Evolutionary conservation across 2,888 invertebrate species (phyloP).

Genomic region (Acleris sparsana): DNA sequence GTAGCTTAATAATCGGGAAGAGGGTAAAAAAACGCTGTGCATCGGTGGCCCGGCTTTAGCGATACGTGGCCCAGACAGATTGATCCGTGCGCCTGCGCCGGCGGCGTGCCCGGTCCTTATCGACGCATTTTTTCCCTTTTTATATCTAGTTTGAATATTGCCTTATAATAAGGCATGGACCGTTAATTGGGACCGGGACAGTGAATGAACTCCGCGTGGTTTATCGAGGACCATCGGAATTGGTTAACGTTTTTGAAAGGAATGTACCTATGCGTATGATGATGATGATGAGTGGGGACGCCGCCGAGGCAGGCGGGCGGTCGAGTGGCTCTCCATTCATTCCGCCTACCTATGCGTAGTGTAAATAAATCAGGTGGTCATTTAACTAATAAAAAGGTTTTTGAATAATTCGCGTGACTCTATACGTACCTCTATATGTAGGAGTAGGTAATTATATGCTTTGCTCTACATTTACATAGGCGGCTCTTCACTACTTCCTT

Average conservation of each 20-base stretch:
- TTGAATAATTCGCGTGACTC: neutral
- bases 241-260: neutral
- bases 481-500: too few relatives aligned
- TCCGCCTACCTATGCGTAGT: neutral
- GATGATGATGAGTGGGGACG: too few relatives aligned
- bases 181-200: slow-evolving; percentile 57
- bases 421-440: too few relatives aligned
- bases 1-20: slow-evolving; percentile 79
- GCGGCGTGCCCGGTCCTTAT: slow-evolving; percentile 58
- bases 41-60: slow-evolving; percentile 76
- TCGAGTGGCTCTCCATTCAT: too few relatives aligned
- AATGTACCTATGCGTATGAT: too few relatives aligned
- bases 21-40: slow-evolving; percentile 67
- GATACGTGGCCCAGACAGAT: slow-evolving; percentile 69
- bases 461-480: too few relatives aligned
- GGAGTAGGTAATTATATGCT: too few relatives aligned
- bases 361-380: neutral
- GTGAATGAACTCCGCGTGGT: slow-evolving; percentile 64
- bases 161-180: slow-evolving; percentile 72
- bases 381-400: neutral
- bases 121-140: slow-evolving; percentile 57
- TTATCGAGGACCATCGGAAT: slow-evolving; percentile 41
- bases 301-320: too few relatives aligned
- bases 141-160: slow-evolving; percentile 75
- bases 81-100: slow-evolving; percentile 57